Evolutionary conservation across 2,888 invertebrate genomes (phyloP), one percentile per base, ranked within the genome.

Genomic region (Heliconius sara): DNA sequence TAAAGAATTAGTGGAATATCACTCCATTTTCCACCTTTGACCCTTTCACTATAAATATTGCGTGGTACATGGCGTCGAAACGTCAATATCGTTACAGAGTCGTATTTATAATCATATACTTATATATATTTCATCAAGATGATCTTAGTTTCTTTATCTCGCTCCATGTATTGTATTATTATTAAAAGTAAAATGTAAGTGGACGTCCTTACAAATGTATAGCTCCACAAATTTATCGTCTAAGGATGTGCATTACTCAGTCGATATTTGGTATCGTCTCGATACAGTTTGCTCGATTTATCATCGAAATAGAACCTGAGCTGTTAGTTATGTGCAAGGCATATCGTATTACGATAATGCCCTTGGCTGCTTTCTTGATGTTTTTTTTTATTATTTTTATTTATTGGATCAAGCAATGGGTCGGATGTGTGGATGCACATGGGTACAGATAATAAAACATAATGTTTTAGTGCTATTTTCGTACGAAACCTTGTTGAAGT

Each of bases 321-420:
- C 82, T 79, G 84, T 91, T 91, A 92, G 88, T 93, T 92, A 92
- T 92, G 92, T 88, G 85, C 85, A 85, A 80, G 84, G 84, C 87
- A 89, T 93, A 93, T 93, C 93, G 86, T 85, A 87, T 88, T 88
- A 85, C 91, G 93, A 93, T 93, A 93, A 90, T 92, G 91, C 90
- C 89, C 84, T 87, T 87, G 89, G 88, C 85, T 86, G 85, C 86
- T 88, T 83, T 84, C 83, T 81, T 84, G 84, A 83, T 84, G 83
- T 82, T 85, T 83, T 87, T 83, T 87, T 86, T 86, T 85, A 86
- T 85, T 83, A 84, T 85, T 86, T 87, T 86, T 86, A 83, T 83
- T 86, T 86, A 87, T 87, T 84, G 85, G 86, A 84, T 82, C 79
- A 80, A 79, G 73, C 76, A 76, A 79, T 77, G 72, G 52, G 72